These are phyloP conservation scores for Miltochrista miniata DNA, from an alignment of 2,888 invertebrate genomes.

Conservation along the genomic window DNA sequence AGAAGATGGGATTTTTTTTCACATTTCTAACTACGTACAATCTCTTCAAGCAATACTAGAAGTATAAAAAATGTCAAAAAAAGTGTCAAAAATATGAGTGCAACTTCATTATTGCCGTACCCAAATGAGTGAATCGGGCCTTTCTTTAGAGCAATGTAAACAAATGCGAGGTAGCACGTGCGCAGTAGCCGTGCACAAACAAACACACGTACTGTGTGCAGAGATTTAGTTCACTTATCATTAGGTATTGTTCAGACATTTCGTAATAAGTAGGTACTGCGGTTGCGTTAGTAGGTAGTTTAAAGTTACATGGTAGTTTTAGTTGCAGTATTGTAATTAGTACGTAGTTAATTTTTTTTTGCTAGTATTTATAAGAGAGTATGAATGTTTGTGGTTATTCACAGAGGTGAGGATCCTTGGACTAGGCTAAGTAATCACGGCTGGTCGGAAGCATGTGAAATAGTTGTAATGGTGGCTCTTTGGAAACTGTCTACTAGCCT, in stretches of 20 bases:
- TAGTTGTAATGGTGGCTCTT: too few species aligned
- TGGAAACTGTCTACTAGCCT: too few species aligned
- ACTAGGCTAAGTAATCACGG: too few species aligned
- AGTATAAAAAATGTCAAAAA: not conserved
- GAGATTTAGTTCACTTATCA: conserved; percentile 27
- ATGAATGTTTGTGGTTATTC: too few species aligned
- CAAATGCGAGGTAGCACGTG: conserved; percentile 5
- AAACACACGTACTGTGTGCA: conserved; percentile 14
- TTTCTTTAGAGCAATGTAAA: conserved; percentile 11
- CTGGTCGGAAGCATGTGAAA: too few species aligned
- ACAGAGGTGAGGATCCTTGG: too few species aligned
- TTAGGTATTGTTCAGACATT: conserved; percentile 10
- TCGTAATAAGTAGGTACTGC: conserved; percentile 9
- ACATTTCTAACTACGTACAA: too few species aligned
- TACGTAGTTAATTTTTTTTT: too few species aligned
- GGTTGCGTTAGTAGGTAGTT: not conserved
- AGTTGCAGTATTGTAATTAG: too few species aligned
- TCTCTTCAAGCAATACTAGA: not conserved
- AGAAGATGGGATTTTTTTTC: too few species aligned
- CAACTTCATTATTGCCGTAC: not conserved
- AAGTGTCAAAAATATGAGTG: not conserved
- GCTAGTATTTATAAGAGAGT: too few species aligned
- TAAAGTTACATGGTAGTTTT: not conserved
- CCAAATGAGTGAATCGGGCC: conserved; percentile 2
- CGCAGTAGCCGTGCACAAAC: conserved; percentile 19